A percentile compares a stretch with the other conserved stretches of the same genome.
Evolutionary conservation across 2,888 invertebrate genomes (phyloP).

Genomic region (Crematogaster levior): DNA sequence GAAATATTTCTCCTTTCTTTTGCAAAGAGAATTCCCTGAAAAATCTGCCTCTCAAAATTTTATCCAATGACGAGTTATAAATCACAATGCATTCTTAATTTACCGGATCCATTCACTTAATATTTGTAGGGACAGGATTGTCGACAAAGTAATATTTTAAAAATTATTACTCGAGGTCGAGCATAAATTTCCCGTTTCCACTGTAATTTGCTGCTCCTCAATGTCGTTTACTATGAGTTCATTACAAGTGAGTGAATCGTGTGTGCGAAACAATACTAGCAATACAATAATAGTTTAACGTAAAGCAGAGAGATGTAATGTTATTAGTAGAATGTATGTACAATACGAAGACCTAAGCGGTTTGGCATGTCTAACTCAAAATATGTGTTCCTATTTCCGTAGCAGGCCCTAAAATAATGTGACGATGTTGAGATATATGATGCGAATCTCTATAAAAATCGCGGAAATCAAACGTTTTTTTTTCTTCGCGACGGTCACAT

Average conservation of each 20-base stretch:
- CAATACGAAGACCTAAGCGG: conserved; percentile 55
- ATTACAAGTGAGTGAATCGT: background rate
- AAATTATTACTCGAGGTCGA: background rate
- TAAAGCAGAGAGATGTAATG: conserved; percentile 56
- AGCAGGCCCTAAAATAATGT: conserved; percentile 67
- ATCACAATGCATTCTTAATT: background rate
- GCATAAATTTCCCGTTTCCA: background rate
- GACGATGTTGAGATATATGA: conserved; percentile 19
- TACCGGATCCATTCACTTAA: background rate
- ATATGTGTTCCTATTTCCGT: conserved; percentile 78
- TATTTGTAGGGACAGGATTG: background rate
- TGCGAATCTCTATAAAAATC: background rate
- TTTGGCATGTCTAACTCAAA: conserved; percentile 80
- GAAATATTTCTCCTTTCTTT: background rate
- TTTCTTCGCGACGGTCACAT: background rate
- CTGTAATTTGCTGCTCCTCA: conserved; percentile 1
- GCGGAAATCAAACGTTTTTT: background rate
- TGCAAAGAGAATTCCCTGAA: background rate
- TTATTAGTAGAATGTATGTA: conserved; percentile 51
- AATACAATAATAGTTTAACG: conserved; percentile 48
- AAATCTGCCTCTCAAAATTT: background rate
- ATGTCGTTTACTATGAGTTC: conserved; percentile 40
- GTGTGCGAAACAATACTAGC: background rate
- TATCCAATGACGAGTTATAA: background rate
- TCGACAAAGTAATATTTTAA: background rate